Conservation (phyloP, 1,140 invertebrate species). For the Apis laboriosa region DNA sequence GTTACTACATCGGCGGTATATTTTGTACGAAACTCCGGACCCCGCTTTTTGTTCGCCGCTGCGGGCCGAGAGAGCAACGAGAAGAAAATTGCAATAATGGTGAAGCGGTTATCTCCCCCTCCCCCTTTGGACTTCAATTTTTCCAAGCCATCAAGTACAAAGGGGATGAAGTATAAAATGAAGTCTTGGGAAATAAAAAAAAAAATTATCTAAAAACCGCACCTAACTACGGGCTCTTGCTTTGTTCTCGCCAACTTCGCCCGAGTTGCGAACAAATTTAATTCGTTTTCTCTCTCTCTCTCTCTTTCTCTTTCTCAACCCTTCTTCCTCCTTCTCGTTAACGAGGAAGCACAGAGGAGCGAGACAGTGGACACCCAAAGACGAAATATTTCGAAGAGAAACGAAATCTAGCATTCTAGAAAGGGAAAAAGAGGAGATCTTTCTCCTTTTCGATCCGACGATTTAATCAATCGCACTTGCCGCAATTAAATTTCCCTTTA, state of each 20-base stretch:
- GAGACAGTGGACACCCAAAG: neutral
- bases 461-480: slow-evolving; percentile 63
- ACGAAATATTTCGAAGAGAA: slow-evolving; percentile 23
- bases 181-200: neutral
- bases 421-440: too few species aligned
- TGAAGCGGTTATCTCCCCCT: slow-evolving; percentile 35
- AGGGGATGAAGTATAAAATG: slow-evolving; percentile 47
- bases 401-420: neutral
- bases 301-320: neutral
- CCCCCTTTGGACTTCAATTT: slow-evolving; percentile 47
- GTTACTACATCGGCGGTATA: slow-evolving; percentile 19
- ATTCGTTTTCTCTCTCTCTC: slow-evolving; percentile 39
- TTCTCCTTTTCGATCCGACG: slow-evolving; percentile 35
- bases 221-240: neutral
- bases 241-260: slow-evolving; percentile 38
- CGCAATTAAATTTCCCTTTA: slow-evolving; percentile 66
- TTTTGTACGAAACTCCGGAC: slow-evolving; percentile 17
- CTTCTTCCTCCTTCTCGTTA: slow-evolving; percentile 38
- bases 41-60: slow-evolving; percentile 5
- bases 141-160: slow-evolving; percentile 32
- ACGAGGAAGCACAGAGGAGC: slow-evolving; percentile 48
- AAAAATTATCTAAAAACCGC: slow-evolving; percentile 4
- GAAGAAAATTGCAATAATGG: slow-evolving; percentile 49
- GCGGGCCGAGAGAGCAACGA: neutral
- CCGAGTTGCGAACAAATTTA: slow-evolving; percentile 14